Percentiles rank a stretch among this genome's conserved stretches.
These are phyloP conservation scores for Aquatica leii DNA, from an alignment of 2,888 invertebrate species.

Conservation along the genomic window DNA sequence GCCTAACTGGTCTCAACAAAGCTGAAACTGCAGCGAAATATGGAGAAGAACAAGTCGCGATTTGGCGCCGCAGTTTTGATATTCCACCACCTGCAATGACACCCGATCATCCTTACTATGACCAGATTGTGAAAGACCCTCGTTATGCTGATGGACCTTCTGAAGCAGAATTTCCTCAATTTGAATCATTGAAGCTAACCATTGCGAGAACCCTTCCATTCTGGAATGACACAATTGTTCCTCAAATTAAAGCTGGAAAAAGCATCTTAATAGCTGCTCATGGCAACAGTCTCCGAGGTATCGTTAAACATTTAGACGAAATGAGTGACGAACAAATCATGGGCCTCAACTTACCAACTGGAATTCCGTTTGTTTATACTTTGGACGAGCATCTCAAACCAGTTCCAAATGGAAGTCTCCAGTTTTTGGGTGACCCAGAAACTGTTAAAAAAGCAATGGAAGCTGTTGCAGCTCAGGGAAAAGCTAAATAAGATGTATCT, in stretches of 20 bases:
- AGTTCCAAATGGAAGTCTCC: constrained; percentile 70
- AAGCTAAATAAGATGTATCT: constrained; percentile 67
- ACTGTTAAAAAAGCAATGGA: constrained; percentile 79
- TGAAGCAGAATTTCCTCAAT: constrained; percentile 80
- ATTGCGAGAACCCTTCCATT: constrained; percentile 87
- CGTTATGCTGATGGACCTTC: constrained; percentile 76
- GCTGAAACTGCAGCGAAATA: constrained; percentile 73
- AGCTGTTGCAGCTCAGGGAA: constrained; percentile 81
- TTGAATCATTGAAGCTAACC: constrained; percentile 85
- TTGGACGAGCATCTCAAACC: constrained; percentile 75
- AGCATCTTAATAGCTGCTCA: constrained; percentile 86
- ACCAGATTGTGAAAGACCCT: constrained; percentile 79
- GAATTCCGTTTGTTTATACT: constrained; percentile 82
- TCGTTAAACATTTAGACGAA: constrained; percentile 86
- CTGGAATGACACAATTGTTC: constrained; percentile 88
- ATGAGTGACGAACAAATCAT: constrained; percentile 77
- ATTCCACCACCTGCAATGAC: constrained; percentile 87
- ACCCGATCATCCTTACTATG: constrained; percentile 78
- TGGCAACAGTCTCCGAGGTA: constrained; percentile 87
- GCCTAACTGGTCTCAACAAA: constrained; percentile 72
- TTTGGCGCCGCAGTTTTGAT: constrained; percentile 89
- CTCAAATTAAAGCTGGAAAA: constrained; percentile 85
- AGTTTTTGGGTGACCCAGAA: constrained; percentile 81
- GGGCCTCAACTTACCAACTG: constrained; percentile 79
- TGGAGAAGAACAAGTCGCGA: constrained; percentile 78